Percentiles rank a stretch among this genome's conserved stretches.
Conservation (phyloP, 2,888 invertebrate genomes). For the Melanchra persicariae region DNA sequence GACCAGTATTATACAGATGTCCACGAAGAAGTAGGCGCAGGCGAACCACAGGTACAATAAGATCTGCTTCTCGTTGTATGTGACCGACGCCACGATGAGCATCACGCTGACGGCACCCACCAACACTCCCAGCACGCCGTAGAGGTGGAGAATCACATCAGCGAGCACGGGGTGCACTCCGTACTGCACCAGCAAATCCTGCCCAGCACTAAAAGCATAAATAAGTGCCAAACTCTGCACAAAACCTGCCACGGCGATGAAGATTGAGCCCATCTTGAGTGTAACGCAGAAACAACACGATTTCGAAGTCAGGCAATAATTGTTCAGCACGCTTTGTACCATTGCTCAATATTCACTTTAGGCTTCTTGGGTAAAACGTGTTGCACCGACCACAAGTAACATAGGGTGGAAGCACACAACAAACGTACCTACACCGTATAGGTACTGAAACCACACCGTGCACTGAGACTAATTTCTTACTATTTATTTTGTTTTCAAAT, state of each 20-base stretch:
- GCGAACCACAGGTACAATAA: slow-evolving; percentile 77
- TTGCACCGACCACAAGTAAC: neutral
- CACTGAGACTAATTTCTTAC: neutral
- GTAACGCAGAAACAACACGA: slow-evolving; percentile 72
- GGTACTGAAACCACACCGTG: too few species aligned
- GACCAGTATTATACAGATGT: slow-evolving; percentile 63
- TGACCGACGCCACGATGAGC: slow-evolving; percentile 72
- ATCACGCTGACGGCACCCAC: slow-evolving; percentile 69
- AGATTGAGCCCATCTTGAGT: slow-evolving; percentile 74
- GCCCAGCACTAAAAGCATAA: slow-evolving; percentile 62
- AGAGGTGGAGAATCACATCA: slow-evolving; percentile 68
- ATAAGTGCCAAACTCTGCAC: slow-evolving; percentile 70
- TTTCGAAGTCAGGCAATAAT: slow-evolving; percentile 67
- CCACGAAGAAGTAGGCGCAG: slow-evolving; percentile 70
- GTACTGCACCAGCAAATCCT: slow-evolving; percentile 54
- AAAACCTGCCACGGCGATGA: slow-evolving; percentile 73
- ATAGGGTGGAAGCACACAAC: neutral
- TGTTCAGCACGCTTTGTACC: slow-evolving; percentile 62
- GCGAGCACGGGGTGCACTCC: slow-evolving; percentile 57
- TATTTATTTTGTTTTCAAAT: neutral
- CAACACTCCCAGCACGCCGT: slow-evolving; percentile 72
- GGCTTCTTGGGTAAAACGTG: neutral
- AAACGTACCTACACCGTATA: neutral
- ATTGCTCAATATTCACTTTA: slow-evolving; percentile 19
- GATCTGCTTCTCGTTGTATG: slow-evolving; percentile 75